These are phyloP conservation scores for Montifringilla adamsi DNA, from an alignment of 2,113 vertebrate genomes.

Conservation along the genomic window DNA sequence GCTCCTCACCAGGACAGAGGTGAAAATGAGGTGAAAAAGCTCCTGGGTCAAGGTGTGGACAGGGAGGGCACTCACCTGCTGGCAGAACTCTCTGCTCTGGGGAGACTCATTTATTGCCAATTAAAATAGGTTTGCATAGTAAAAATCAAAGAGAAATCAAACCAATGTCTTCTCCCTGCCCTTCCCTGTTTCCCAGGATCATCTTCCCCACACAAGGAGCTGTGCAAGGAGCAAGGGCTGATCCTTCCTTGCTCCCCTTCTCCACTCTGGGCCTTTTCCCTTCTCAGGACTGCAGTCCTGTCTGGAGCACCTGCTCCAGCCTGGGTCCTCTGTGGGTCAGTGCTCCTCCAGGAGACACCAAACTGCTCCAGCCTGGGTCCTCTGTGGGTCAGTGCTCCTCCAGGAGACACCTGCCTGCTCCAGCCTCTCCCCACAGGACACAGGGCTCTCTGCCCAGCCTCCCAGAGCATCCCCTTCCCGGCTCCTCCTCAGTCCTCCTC, in stretches of 20 bases:
- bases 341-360: not conserved
- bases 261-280: not conserved
- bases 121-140: not conserved
- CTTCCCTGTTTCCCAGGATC: not conserved
- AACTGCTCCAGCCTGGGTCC: too few species aligned
- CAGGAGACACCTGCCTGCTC: too few species aligned
- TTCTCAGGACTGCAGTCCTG: not conserved
- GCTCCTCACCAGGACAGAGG: not conserved
- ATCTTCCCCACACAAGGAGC: rapidly evolving
- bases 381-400: too few species aligned
- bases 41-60: rapidly evolving
- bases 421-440: not conserved
- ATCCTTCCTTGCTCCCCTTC: not conserved
- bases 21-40: not conserved
- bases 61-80: rapidly evolving
- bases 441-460: not conserved
- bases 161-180: rapidly evolving
- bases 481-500: rapidly evolving
- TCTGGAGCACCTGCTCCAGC: not conserved
- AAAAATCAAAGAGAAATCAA: not conserved
- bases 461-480: not conserved
- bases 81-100: rapidly evolving
- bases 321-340: not conserved
- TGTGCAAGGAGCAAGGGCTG: rapidly evolving
- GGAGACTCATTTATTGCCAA: not conserved